These are phyloP conservation scores for Gymnoscopelus microlampas DNA, from an alignment of 2,797 vertebrate species.

Conservation along the genomic window DNA sequence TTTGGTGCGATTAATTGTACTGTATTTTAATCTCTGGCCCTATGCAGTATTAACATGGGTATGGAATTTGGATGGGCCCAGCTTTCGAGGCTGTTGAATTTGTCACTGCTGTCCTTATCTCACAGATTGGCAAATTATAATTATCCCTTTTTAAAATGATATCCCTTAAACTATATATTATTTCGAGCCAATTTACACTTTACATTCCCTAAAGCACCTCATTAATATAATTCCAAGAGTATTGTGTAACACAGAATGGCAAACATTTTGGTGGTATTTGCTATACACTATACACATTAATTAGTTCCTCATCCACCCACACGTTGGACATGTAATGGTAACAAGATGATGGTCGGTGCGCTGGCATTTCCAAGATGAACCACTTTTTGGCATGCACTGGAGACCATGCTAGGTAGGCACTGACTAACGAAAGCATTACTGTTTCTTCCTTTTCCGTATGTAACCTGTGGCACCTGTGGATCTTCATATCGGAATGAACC, in stretches of 20 bases:
- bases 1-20: no score
- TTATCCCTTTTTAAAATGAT: no score
- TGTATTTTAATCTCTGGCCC: background rate
- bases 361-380: conserved; percentile 32
- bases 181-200: no score
- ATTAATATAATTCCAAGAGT: no score
- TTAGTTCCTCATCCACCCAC: background rate
- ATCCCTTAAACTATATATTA: no score
- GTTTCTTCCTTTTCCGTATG: conserved; percentile 99
- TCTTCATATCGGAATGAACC: conserved; percentile 99
- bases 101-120: no score
- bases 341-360: conserved; percentile 9
- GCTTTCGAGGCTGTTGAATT: no score
- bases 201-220: no score
- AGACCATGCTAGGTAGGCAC: conserved; percentile 75
- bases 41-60: background rate
- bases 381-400: conserved; percentile 82
- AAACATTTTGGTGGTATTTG: background rate
- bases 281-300: background rate
- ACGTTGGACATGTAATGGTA: background rate
- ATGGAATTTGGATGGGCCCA: no score
- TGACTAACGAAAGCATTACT: conserved; percentile 99
- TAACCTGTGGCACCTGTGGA: conserved; percentile 99
- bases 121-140: no score
- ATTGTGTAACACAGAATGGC: no score